Evolutionary conservation across 1,140 invertebrate genomes (phyloP), one percentile per base, ranked within the genome.

Genomic region (Papilio machaon): DNA sequence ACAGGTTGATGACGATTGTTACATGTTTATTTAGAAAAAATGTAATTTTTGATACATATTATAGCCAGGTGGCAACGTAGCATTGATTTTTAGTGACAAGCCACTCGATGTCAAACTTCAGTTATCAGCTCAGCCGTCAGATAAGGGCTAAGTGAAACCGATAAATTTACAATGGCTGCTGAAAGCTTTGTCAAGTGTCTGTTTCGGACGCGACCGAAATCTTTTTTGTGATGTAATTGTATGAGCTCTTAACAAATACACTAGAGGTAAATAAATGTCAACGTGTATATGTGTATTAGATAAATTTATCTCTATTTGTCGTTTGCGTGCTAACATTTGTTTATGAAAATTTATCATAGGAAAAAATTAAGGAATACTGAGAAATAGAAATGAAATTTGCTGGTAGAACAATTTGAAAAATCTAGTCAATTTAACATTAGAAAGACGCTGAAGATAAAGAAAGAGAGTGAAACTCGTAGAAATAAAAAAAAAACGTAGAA

Each of bases 131-230:
- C 49, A 60, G 30, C 76, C 35, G 35, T 78, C 76, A 78, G 76
- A 78, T 78, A 78, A 60, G 38, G 58, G 76, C n/a, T 78, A 78
- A 78, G 76, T 78, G 76, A 78, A 78, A 60, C 38, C 76, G 76
- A 78, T 78, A 78, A 78, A 78, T 78, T 78, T 60, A 78, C 76
- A 78, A 60, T 43, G 76, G 76, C 54, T 54, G 54, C 76, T 78
- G 76, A 79, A 79, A 79, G 77, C 77, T 67, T 79, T 79, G 58
- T 79, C 77, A 67, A 79, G 77, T 79, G 60, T 79, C 77, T 38
- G 77, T 79, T 79, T 79, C 23, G 77, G 77, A 30, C 46, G 38
- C 35, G 58, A 46, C 8, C 54, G 19, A 79, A 79, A 64, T 79
- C 77, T 79, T 79, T 79, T 46, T 60, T 67, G 60, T 64, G 19